A percentile compares a stretch with the other conserved stretches of the same genome.
Conservation (phyloP, 2,888 invertebrate species). For the Acrobasis suavella region DNA sequence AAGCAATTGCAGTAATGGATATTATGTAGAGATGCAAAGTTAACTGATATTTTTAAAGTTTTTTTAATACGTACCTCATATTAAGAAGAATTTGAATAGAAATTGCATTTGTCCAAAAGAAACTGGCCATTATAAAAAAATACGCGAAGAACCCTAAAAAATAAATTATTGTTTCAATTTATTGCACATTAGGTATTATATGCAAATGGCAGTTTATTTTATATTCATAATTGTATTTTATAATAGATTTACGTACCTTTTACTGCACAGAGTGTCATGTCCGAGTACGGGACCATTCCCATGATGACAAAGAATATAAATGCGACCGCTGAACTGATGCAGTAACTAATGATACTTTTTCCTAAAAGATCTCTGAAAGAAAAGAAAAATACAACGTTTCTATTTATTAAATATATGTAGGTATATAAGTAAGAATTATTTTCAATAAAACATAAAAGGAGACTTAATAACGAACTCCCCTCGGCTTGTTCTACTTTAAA, state of each 20-base stretch:
- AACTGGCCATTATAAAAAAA: conserved; percentile 82
- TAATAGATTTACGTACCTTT: conserved; percentile 49
- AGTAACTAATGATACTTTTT: conserved; percentile 66
- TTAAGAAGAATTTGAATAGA: conserved; percentile 85
- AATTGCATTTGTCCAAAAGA: conserved; percentile 87
- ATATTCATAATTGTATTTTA: background rate
- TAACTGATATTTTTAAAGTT: conserved; percentile 17
- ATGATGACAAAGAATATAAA: conserved; percentile 53
- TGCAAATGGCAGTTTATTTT: background rate
- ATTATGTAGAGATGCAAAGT: too few species aligned
- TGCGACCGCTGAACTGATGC: conserved; percentile 55
- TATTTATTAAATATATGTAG: background rate
- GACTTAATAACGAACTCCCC: too few species aligned
- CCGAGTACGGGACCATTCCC: conserved; percentile 51
- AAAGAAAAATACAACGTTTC: conserved; percentile 12
- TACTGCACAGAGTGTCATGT: conserved; percentile 59
- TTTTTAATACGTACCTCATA: conserved; percentile 79
- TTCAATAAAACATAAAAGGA: too few species aligned
- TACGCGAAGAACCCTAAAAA: conserved; percentile 80
- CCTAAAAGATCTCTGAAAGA: conserved; percentile 68
- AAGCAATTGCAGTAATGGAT: too few species aligned
- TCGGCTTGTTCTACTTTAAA: too few species aligned
- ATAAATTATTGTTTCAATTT: conserved; percentile 1
- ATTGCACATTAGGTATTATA: too few species aligned
- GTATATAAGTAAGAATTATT: too few species aligned